Percentiles rank a stretch among this genome's conserved stretches.
These are phyloP conservation scores for Megatriorchis doriae DNA, from an alignment of 2,113 vertebrate species.

Conservation along the genomic window DNA sequence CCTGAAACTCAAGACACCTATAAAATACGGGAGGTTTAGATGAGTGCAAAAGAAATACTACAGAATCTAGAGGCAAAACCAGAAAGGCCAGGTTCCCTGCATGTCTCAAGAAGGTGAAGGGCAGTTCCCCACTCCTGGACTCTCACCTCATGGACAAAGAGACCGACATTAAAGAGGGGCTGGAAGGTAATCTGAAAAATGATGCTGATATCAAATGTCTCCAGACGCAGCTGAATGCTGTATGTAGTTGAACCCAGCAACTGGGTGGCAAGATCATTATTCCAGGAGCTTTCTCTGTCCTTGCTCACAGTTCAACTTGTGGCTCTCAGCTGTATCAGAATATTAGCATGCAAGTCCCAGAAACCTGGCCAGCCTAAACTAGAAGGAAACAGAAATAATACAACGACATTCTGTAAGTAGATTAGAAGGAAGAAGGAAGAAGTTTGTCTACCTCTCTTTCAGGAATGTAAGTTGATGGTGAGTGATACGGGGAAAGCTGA, in stretches of 20 bases:
- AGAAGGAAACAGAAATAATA: background rate
- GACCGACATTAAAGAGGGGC: background rate
- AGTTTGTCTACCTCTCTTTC: background rate
- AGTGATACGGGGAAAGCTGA: background rate
- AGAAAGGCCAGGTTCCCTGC: background rate
- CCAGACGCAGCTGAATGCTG: background rate
- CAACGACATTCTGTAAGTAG: background rate
- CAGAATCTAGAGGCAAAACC: background rate
- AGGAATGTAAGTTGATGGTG: background rate
- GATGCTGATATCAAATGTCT: background rate
- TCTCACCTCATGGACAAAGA: background rate
- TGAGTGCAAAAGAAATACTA: background rate
- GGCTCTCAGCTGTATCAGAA: background rate
- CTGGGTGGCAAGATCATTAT: background rate
- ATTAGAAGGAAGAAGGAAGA: background rate
- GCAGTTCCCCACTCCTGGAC: background rate
- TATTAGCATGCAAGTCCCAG: background rate
- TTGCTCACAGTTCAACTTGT: background rate
- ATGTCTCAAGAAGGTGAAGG: background rate
- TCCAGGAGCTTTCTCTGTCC: background rate
- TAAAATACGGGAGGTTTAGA: background rate
- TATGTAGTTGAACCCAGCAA: background rate
- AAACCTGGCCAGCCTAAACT: background rate
- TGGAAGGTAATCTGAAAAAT: background rate
- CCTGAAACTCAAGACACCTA: background rate